Percentiles rank a stretch among this genome's conserved stretches.
These are phyloP conservation scores for Phataginus tricuspis DNA, from an alignment of 2,797 vertebrate genomes.

Conservation along the genomic window DNA sequence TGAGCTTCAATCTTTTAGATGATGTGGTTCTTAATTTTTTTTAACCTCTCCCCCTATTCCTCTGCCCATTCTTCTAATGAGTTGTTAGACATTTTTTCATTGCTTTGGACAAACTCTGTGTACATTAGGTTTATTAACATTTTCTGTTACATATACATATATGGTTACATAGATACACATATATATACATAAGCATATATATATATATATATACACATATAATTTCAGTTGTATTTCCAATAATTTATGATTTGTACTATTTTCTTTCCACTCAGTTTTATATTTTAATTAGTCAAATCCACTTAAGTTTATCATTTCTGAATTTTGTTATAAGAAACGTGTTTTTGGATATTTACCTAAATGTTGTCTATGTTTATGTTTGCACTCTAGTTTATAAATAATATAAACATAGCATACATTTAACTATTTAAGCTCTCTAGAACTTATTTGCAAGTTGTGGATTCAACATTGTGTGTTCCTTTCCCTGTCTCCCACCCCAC, in stretches of 20 bases:
- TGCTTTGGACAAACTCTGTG: neutral
- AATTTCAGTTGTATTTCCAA: neutral
- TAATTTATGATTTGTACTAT: neutral
- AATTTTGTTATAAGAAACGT: neutral
- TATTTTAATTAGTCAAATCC: neutral
- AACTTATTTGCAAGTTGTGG: neutral
- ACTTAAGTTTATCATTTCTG: neutral
- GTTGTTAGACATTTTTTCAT: neutral
- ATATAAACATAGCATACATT: neutral
- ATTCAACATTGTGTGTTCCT: neutral
- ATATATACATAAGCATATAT: neutral
- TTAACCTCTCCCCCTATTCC: neutral
- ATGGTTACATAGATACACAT: neutral
- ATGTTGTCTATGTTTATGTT: neutral
- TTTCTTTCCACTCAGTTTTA: neutral
- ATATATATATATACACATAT: neutral
- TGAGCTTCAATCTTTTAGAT: neutral
- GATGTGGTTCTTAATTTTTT: neutral
- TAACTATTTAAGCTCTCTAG: neutral
- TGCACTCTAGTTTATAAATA: neutral
- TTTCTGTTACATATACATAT: neutral
- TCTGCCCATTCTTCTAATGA: neutral
- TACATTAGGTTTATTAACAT: neutral
- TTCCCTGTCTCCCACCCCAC: accelerated
- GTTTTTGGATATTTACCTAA: neutral